Conservation (phyloP, 2,797 vertebrate genomes). For the Spea hammondii region DNA sequence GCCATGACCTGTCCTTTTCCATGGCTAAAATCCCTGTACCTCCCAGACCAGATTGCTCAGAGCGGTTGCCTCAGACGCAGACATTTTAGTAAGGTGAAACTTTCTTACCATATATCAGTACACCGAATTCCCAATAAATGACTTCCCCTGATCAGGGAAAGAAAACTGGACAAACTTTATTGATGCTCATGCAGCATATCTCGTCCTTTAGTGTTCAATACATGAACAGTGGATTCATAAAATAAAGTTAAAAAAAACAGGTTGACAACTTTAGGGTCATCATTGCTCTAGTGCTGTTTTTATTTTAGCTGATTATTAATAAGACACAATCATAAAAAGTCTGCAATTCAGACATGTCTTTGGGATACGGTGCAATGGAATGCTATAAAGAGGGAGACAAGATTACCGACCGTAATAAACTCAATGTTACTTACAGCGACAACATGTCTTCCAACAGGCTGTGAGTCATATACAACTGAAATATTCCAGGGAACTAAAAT, state of each 20-base stretch:
- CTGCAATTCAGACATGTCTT: not conserved
- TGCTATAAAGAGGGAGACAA: not conserved
- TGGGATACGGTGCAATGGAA: not conserved
- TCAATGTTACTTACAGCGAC: not conserved
- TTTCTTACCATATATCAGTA: too few species aligned
- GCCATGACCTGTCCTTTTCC: too few species aligned
- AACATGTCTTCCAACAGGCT: constrained; percentile 12
- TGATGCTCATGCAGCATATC: too few species aligned
- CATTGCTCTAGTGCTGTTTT: not conserved
- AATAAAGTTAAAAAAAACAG: not conserved
- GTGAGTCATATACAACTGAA: constrained; percentile 29
- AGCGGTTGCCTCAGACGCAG: too few species aligned
- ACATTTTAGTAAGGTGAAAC: too few species aligned
- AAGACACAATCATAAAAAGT: not conserved
- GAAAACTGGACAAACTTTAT: too few species aligned
- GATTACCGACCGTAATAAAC: constrained; percentile 1
- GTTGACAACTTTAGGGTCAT: not conserved
- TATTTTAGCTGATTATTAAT: not conserved
- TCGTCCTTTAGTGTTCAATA: too few species aligned
- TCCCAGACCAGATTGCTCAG: too few species aligned
- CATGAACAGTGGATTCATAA: too few species aligned
- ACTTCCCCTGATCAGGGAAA: too few species aligned
- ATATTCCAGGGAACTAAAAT: constrained; percentile 13
- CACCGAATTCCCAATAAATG: too few species aligned
- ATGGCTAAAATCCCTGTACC: too few species aligned